Base-by-base conservation (phyloP, 2,888 invertebrate genomes). In the Endotricha flammealis region DNA sequence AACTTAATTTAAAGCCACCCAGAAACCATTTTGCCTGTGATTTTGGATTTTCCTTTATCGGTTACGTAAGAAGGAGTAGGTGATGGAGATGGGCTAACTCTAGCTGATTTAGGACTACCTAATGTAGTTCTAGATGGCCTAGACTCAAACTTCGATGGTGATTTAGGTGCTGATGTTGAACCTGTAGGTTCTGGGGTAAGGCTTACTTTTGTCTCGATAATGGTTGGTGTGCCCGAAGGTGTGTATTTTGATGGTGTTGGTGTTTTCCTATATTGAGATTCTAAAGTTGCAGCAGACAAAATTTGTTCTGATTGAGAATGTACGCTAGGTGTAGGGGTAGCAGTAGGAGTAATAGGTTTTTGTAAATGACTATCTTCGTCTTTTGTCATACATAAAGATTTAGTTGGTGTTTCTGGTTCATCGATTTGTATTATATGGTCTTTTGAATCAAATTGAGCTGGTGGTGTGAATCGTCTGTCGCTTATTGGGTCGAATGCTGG, bases 1-100 rank as follows among this genome's bases (percentile, higher is more conserved):
- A 9, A 4, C 3, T 23, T 13, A n/a, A 10, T 8, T 82, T 88
- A 93, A 36, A 93, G 87, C 93, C 93, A 93, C 1, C 93, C 93
- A 9, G 92, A 90, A 42, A 92, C 90, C 45, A 92, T 87, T 73
- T 90, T 91, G 0, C 93, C 93, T 0, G 93, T 92, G 1, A 91
- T 90, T 58, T 90, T 92, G 2, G 93, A 93, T 61, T 90, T 92
- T 7, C 93, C 93, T 39, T 88, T 89, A 38, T 88, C 89, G 17
- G 87, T 28, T 25, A 75, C 64, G 24, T 74, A 48, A 12, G 47
- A 46, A 1, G 87, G 44, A 53, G 81, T 56, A 1, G 73, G 69
- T 0, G 86, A 62, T 1, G 73, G 48, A 2, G 67, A 63, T 8
- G 88, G 79, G 45, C 67, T 87, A 36, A 62, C 85, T 69, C 57